Conservation (phyloP, 2,888 invertebrate species). For the Rotaria sp. region DNA sequence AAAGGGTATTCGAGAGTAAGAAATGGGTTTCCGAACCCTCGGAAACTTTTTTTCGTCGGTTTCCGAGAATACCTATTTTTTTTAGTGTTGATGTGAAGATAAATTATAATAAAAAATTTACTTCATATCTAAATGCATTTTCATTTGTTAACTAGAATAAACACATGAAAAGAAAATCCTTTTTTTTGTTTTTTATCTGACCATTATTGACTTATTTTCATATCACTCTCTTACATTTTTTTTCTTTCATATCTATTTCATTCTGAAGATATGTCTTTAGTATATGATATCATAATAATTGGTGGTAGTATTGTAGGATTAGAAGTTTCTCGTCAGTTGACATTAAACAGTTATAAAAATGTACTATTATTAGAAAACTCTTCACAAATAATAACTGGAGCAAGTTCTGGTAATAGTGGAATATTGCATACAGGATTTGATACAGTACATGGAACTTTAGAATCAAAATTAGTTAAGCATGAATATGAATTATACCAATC, state of each 20-base stretch:
- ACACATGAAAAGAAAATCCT: not conserved
- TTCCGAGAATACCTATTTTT: too few relatives aligned
- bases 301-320: conserved; percentile 49
- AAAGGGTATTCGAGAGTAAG: too few relatives aligned
- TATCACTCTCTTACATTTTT: not conserved
- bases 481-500: not conserved
- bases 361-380: conserved; percentile 46
- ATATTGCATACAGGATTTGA: conserved; percentile 49
- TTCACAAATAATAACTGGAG: conserved; percentile 45
- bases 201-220: not conserved
- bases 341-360: conserved; percentile 45
- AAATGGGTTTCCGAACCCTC: too few relatives aligned
- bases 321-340: conserved; percentile 45
- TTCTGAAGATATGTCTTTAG: not conserved
- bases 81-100: too few relatives aligned
- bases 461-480: conserved; percentile 36
- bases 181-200: not conserved
- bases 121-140: too few relatives aligned
- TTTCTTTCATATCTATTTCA: too few relatives aligned
- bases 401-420: conserved; percentile 49
- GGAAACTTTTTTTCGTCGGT: too few relatives aligned
- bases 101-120: too few relatives aligned
- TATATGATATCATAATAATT: conserved; percentile 46
- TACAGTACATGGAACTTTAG: conserved; percentile 41
- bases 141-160: not conserved